Conservation (phyloP, 2,888 invertebrate genomes). For the Congeria kusceri region DNA sequence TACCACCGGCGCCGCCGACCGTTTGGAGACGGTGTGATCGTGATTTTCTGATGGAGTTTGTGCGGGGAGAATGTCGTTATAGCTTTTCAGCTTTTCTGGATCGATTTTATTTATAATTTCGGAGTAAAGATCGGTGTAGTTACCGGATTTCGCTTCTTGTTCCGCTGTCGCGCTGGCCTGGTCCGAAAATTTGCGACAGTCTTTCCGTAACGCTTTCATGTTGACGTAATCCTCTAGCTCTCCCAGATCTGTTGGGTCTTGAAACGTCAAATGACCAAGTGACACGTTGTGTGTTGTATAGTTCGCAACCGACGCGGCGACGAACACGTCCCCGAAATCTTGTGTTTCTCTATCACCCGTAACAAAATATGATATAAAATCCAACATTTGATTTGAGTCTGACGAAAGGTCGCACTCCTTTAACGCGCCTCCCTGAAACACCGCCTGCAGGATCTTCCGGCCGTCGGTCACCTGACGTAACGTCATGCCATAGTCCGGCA, state of each 20-base stretch:
- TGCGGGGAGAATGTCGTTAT: constrained; percentile 11
- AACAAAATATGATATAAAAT: constrained; percentile 67
- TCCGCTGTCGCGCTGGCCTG: constrained; percentile 33
- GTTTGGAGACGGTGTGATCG: constrained; percentile 25
- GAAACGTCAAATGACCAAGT: constrained; percentile 31
- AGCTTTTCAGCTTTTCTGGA: constrained; percentile 22
- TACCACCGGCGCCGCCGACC: constrained; percentile 48
- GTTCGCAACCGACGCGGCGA: constrained; percentile 17
- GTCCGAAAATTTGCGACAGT: constrained; percentile 44
- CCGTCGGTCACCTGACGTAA: constrained; percentile 73
- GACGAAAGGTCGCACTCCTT: constrained; percentile 73
- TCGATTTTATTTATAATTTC: constrained; percentile 35
- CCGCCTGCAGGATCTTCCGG: constrained; percentile 68
- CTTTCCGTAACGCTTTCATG: constrained; percentile 23
- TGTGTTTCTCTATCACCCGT: constrained; percentile 8
- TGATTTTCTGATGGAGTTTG: not conserved
- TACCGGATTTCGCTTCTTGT: constrained; percentile 36
- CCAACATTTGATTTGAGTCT: constrained; percentile 59
- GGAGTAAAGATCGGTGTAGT: constrained; percentile 37
- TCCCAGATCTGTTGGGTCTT: constrained; percentile 17
- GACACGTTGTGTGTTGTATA: constrained; percentile 24
- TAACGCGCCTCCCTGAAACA: constrained; percentile 68
- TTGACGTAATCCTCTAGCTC: constrained; percentile 35
- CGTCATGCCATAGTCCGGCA: constrained; percentile 58
- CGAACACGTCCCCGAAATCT: constrained; percentile 53